phyloP scores from a whole-genome alignment of 2,113 vertebrate genomes.

The Chloebia gouldiae region DNA sequence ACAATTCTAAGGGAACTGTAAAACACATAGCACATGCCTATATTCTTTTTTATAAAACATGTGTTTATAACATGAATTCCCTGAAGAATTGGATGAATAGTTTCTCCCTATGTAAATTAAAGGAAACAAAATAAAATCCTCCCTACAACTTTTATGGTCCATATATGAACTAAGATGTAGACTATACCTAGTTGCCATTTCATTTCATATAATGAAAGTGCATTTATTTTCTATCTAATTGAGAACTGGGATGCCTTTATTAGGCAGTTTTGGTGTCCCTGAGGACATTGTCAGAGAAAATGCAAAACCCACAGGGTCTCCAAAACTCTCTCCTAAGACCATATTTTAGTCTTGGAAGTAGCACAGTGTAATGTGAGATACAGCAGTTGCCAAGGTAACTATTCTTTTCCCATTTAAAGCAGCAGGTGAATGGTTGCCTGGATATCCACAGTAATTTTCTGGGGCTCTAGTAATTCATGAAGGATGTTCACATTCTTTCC shows the following conservation, averaged over 20 bases:
- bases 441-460: slow-evolving; percentile 24
- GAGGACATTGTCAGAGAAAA: not conserved
- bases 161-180: not conserved
- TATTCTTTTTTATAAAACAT: not conserved
- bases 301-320: not conserved
- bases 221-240: not conserved
- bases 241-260: not conserved
- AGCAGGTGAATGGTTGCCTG: slow-evolving; percentile 36
- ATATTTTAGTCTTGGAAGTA: slow-evolving; percentile 12
- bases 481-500: not conserved
- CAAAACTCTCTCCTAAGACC: not conserved
- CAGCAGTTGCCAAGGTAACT: slow-evolving; percentile 61
- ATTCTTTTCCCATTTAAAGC: slow-evolving; percentile 17
- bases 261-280: not conserved
- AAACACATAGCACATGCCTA: not conserved
- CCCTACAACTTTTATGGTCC: not conserved
- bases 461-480: not conserved
- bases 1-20: not conserved
- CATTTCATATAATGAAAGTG: not conserved
- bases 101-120: not conserved
- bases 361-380: not conserved
- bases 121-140: not conserved
- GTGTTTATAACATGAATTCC: not conserved
- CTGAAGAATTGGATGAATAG: not conserved
- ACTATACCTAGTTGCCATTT: not conserved